phyloP scores from a whole-genome alignment of 1,140 invertebrate species.

The Triops cancriformis region DNA sequence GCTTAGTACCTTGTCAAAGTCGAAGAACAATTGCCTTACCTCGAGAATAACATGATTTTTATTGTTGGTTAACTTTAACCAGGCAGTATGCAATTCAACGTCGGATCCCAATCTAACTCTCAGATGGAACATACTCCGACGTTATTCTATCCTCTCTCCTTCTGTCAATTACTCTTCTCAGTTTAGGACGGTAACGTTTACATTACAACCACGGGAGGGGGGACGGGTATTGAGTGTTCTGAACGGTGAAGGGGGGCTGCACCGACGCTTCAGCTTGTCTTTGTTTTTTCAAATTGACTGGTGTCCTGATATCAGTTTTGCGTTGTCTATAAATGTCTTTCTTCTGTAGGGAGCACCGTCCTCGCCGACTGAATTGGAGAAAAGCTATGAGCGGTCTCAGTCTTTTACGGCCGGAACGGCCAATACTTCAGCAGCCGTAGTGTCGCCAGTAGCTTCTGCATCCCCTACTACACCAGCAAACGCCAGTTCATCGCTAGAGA shows the following conservation, averaged over 20 bases:
- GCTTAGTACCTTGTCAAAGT: background rate
- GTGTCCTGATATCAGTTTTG: background rate
- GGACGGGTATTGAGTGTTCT: background rate
- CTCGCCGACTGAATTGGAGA: slow-evolving; percentile 18
- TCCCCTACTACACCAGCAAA: background rate
- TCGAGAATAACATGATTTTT: too few relatives aligned
- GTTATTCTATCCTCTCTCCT: background rate
- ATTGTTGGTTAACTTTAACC: background rate
- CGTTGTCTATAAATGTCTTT: background rate
- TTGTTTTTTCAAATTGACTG: background rate
- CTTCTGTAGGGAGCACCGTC: background rate
- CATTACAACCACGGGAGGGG: background rate
- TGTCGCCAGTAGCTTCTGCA: background rate
- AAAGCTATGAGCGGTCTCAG: background rate
- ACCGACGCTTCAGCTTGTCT: background rate
- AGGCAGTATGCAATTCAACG: background rate
- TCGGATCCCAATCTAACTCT: slow-evolving; percentile 1
- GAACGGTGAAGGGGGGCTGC: background rate
- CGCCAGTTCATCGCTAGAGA: slow-evolving; percentile 18
- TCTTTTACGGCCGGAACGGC: background rate
- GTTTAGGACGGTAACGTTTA: background rate
- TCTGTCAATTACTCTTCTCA: background rate
- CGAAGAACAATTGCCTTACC: too few relatives aligned
- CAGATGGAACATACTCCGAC: slow-evolving; percentile 4
- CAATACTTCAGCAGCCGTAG: background rate